A percentile compares a stretch with the other conserved stretches of the same genome.
These are phyloP conservation scores for Cataglyphis rosenhaueri DNA, from an alignment of 2,888 invertebrate genomes.

Conservation along the genomic window DNA sequence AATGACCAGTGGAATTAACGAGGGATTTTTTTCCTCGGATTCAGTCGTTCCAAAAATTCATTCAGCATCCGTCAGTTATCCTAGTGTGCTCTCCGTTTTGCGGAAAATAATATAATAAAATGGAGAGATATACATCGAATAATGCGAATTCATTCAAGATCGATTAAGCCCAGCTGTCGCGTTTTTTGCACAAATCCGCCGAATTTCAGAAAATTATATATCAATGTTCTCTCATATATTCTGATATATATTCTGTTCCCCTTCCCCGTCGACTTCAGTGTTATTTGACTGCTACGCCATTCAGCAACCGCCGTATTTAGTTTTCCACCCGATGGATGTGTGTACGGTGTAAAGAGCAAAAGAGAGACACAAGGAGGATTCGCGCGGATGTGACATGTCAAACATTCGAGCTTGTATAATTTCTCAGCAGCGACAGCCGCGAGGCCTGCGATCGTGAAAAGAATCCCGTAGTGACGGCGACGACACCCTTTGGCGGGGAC, in stretches of 20 bases:
- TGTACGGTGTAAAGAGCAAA: neutral
- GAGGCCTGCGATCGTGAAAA: conserved; percentile 20
- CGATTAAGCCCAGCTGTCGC: neutral
- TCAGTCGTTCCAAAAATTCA: neutral
- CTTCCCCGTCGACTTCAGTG: neutral
- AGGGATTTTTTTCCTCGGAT: neutral
- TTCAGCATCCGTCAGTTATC: no score
- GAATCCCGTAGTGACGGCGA: neutral
- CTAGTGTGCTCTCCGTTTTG: neutral
- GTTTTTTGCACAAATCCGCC: neutral
- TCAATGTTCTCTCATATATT: neutral
- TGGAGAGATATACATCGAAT: neutral
- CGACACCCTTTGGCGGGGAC: neutral
- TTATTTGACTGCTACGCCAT: neutral
- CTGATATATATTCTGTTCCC: neutral
- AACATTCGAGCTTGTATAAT: neutral
- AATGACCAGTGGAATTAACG: neutral
- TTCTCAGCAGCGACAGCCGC: neutral
- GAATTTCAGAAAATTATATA: neutral
- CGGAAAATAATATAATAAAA: neutral
- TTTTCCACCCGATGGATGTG: neutral
- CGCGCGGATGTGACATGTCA: conserved; percentile 20
- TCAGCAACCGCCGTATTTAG: neutral
- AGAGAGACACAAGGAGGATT: neutral
- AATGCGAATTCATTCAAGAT: neutral